Evolutionary conservation across 2,797 vertebrate species (phyloP), one percentile per base, ranked within the genome.

Genomic region (Enteromius trimaculatus): DNA sequence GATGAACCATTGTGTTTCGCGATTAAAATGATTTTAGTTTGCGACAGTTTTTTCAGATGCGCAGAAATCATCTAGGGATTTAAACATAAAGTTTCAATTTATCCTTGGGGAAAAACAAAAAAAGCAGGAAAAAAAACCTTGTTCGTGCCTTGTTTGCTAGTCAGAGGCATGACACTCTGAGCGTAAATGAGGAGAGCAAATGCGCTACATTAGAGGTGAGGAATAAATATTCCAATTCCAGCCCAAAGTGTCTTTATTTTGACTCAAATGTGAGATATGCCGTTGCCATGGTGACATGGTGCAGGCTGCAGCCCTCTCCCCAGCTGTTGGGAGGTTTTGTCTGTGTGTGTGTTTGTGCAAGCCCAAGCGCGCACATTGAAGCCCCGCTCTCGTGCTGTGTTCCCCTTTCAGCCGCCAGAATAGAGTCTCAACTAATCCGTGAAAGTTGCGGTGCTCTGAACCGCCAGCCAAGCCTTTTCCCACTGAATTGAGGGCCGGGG

Each of bases 371-470:
- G 95, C 94, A 96, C 95, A 98, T 98, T 97, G 96, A 97, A 96
- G 96, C 96, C 94, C 74, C 80, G 95, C 97, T 97, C 96, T 95
- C 97, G 97, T 96, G 97, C 98, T 99, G 97, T 96, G 97, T 95
- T 96, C 94, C 92, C 93, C 94, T 98, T 99, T 98, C 96, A 97
- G 88, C 7, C 92, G 95, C 94, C 95, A 97, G 96, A 98, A 98
- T 97, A 96, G 97, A 96, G 96, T 96, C 96, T 97, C 96, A 96
- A 96, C 97, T 98, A 98, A 98, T 98, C 97, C 96, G 96, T 97
- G 96, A 97, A 97, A 97, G 96, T 98, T 98, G 96, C 95, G 94
- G 96, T 94, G 95, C 96, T 96, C 96, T 97, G 95, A 98, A 97
- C 95, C 95, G 94, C 95, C 94, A 95, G 97, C 96, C 96, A 97